A percentile compares a stretch with the other conserved stretches of the same genome.
Evolutionary conservation across 2,888 invertebrate genomes (phyloP).

Genomic region (Clanis bilineata): DNA sequence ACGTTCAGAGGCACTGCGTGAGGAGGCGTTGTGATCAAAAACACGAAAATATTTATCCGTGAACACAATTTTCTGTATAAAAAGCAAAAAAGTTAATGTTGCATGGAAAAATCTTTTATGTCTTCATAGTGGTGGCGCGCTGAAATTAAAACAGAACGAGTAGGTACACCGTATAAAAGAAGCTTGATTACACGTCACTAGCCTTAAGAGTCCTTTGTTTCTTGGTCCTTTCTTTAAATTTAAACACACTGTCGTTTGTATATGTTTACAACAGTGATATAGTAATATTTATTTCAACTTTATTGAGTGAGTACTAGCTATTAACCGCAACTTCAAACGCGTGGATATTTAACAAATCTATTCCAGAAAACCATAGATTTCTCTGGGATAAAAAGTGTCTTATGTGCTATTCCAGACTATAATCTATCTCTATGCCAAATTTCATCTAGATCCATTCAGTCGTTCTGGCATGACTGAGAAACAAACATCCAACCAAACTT

Average conservation of each 20-base stretch:
- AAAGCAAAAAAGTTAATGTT: constrained; percentile 11
- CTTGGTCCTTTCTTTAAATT: constrained; percentile 27
- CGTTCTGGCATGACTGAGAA: too few relatives aligned
- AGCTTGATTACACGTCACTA: constrained; percentile 69
- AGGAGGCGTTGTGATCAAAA: not conserved
- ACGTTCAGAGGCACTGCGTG: not conserved
- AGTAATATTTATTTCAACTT: not conserved
- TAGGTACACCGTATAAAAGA: constrained; percentile 58
- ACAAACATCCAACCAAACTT: too few relatives aligned
- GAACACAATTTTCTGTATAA: constrained; percentile 9
- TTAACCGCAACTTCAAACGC: too few relatives aligned
- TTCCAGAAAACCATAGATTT: too few relatives aligned
- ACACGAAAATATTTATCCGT: not conserved
- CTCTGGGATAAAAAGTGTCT: too few relatives aligned
- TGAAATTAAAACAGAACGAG: constrained; percentile 53
- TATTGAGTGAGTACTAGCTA: too few relatives aligned
- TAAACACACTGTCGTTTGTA: constrained; percentile 12
- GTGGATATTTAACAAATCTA: too few relatives aligned
- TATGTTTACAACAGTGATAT: not conserved
- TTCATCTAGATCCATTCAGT: too few relatives aligned
- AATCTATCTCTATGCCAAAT: too few relatives aligned
- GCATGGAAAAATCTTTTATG: constrained; percentile 32
- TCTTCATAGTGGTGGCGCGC: constrained; percentile 36
- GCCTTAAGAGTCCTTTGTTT: constrained; percentile 59
- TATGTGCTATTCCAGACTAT: too few relatives aligned